Evolutionary conservation across 92 coral and sea anemone genomes (phyloP), one percentile per base, ranked within the genome.

Genomic region (Umimayanthus kanabou): DNA sequence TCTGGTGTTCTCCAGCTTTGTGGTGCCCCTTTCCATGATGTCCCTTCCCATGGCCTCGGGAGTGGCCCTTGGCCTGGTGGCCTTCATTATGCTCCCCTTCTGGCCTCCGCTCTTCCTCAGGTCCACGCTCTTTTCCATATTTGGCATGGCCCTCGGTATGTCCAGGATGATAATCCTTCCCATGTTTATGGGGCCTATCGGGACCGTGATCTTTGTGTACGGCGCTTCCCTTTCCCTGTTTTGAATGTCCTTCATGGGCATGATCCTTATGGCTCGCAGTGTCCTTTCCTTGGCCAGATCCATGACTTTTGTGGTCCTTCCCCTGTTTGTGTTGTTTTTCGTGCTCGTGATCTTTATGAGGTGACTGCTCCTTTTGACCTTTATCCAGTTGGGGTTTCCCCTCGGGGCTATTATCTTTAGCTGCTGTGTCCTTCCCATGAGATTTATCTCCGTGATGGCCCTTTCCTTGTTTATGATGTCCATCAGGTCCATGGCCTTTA

Each of bases 401-500:
- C 5, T 10, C 39, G 9, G 77, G 43, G 42, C 78, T 83, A 23
- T 18, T 37, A 23, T 83, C 76, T 65, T 66, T 47, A 39, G 82
- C 66, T 30, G 80, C 30, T 23, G 69, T 28, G 66, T 70, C 78
- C 42, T 83, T 83, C 73, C 77, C 87, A 77, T 77, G 92, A 45
- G 73, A 84, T 81, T 65, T 78, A 28, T 85, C 87, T 88, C 79
- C 85, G 10, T 37, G 80, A 65, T 53, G 88, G 74, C 72, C 87
- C 49, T 83, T 79, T 47, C 79, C 80, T 25, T 88, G 90, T 47
- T 67, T 76, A 40, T 80, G 78, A 71, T 64, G 57, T 14, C 75
- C 87, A 25, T 88, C 90, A 9, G 57, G 64, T 5, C 81, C 90
- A 87, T 87, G 89, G 16, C 66, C 76, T 49, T 87, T 87, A 49